A percentile compares a stretch with the other conserved stretches of the same genome.
Evolutionary conservation across 2,113 vertebrate genomes (phyloP).

Genomic region (Tragelaphus strepsiceros): DNA sequence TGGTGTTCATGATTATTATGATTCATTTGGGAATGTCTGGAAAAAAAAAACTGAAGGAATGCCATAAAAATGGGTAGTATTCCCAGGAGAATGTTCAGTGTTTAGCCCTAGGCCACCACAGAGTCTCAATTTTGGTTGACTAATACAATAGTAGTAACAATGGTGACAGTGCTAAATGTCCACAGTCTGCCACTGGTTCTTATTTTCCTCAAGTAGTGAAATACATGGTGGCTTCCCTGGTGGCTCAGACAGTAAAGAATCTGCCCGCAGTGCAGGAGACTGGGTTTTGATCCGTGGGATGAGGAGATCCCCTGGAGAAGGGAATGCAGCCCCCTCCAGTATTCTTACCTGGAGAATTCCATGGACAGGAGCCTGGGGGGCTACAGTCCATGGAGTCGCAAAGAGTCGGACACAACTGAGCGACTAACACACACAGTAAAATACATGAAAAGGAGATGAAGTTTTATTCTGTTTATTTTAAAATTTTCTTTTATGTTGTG

Average conservation of each 20-base stretch:
- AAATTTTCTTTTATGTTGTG: not conserved
- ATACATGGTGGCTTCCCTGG: not conserved
- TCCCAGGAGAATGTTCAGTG: not conserved
- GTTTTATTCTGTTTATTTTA: not conserved
- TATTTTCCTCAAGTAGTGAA: not conserved
- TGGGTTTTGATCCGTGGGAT: not conserved
- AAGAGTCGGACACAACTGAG: not conserved
- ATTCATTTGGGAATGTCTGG: not conserved
- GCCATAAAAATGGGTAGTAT: not conserved
- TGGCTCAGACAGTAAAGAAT: not conserved
- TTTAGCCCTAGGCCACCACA: not conserved
- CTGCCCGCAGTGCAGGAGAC: not conserved
- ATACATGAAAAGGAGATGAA: not conserved
- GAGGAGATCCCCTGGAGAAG: not conserved
- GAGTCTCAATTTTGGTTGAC: not conserved
- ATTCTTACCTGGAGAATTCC: not conserved
- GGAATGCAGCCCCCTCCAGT: not conserved
- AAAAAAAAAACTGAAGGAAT: slow-evolving; percentile 21
- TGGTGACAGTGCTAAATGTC: not conserved
- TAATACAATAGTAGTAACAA: not conserved
- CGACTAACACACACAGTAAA: not conserved
- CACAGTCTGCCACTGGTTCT: not conserved
- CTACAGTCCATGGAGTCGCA: not conserved
- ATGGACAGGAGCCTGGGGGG: not conserved
- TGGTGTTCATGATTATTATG: not conserved